Evolutionary conservation across 1,140 invertebrate species (phyloP).

Genomic region (Drosophila bipectinata): DNA sequence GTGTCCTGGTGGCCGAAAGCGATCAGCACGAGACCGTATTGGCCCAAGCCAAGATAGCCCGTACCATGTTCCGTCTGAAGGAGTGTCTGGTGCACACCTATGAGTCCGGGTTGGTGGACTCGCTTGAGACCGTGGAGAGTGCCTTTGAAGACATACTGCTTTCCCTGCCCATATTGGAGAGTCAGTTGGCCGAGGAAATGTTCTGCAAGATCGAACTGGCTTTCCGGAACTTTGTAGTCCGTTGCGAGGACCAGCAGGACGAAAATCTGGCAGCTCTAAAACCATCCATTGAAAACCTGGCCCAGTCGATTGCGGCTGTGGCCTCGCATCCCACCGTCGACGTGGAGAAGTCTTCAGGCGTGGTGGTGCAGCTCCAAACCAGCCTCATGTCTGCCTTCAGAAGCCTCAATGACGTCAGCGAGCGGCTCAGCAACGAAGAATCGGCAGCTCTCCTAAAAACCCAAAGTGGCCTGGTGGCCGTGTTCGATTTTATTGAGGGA

Average conservation of each 20-base stretch:
- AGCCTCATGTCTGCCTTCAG: conserved; percentile 72
- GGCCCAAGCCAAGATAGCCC: conserved; percentile 65
- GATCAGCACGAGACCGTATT: conserved; percentile 61
- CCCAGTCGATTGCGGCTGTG: conserved; percentile 47
- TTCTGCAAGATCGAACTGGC: conserved; percentile 59
- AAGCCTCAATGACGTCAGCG: conserved; percentile 66
- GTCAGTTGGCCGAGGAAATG: conserved; percentile 76
- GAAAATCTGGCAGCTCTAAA: conserved; percentile 29
- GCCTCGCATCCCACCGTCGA: conserved; percentile 55
- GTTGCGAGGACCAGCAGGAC: conserved; percentile 15
- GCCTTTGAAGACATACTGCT: conserved; percentile 78
- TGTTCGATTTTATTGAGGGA: conserved; percentile 78
- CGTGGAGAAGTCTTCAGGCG: conserved; percentile 64
- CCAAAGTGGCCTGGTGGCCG: conserved; percentile 62
- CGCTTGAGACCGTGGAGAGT: conserved; percentile 73
- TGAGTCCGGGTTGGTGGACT: conserved; percentile 72
- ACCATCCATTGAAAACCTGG: conserved; percentile 43
- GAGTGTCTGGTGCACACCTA: conserved; percentile 81
- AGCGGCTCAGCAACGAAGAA: conserved; percentile 41
- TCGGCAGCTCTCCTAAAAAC: conserved; percentile 45
- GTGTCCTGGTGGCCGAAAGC: conserved; percentile 39
- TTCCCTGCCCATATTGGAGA: conserved; percentile 66
- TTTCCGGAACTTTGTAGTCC: conserved; percentile 37
- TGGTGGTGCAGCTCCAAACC: conserved; percentile 68
- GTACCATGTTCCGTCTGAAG: conserved; percentile 77